phyloP scores from a whole-genome alignment of 2,888 invertebrate species.

The Chromoteleia sp. region DNA sequence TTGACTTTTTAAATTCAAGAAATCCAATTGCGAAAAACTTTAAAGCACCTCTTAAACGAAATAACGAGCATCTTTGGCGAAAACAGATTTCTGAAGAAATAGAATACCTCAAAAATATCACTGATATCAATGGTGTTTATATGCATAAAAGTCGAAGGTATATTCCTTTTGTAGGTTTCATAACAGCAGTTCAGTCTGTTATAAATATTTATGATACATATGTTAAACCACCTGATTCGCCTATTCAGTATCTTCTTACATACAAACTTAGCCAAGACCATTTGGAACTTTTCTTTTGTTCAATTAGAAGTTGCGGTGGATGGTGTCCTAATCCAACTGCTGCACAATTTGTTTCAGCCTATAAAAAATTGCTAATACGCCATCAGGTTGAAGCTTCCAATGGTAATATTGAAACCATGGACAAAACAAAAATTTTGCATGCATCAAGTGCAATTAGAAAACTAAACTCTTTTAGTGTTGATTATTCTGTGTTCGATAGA shows the following conservation, averaged over 20 bases:
- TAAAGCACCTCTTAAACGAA: conserved; percentile 21
- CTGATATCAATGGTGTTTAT: background rate
- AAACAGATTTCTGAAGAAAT: conserved; percentile 3
- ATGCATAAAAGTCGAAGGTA: conserved; percentile 25
- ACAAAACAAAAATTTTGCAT: conserved; percentile 25
- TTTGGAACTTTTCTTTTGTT: conserved; percentile 53
- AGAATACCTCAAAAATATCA: conserved; percentile 31
- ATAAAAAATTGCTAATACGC: conserved; percentile 39
- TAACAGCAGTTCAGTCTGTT: conserved; percentile 21
- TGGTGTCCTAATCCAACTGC: conserved; percentile 57
- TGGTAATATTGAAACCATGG: conserved; percentile 40
- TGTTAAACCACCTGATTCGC: conserved; percentile 41
- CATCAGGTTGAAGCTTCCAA: conserved; percentile 38
- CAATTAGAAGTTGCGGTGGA: conserved; percentile 48
- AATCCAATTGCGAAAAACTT: conserved; percentile 26
- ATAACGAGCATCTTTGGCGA: conserved; percentile 42
- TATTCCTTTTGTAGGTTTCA: conserved; percentile 39
- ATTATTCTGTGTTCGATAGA: background rate
- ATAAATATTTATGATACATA: conserved; percentile 35
- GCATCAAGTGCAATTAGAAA: conserved; percentile 3
- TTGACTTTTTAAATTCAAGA: conserved; percentile 49
- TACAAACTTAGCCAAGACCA: conserved; percentile 65
- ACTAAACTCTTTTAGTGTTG: background rate
- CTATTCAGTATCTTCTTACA: conserved; percentile 11
- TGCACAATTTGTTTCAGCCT: conserved; percentile 37